These are phyloP conservation scores for Copidosoma floridanum DNA, from an alignment of 1,140 invertebrate genomes.

Conservation along the genomic window DNA sequence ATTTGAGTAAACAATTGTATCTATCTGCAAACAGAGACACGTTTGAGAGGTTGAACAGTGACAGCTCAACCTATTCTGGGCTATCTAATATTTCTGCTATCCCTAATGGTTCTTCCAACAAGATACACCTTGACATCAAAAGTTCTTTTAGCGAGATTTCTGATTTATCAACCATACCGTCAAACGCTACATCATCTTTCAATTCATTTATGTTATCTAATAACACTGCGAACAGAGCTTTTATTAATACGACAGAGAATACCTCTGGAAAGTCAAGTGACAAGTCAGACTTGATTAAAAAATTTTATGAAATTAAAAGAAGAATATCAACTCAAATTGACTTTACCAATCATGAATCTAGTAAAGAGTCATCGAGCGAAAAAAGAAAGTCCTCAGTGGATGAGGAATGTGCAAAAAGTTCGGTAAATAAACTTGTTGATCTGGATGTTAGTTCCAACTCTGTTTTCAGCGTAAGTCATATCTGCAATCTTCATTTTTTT, in stretches of 20 bases:
- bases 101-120: neutral
- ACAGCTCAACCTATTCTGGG: slow-evolving; percentile 24
- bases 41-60: slow-evolving; percentile 12
- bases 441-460: slow-evolving; percentile 36
- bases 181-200: slow-evolving; percentile 26
- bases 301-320: slow-evolving; percentile 33
- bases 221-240: slow-evolving; percentile 36
- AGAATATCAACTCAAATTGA: slow-evolving; percentile 18
- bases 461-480: slow-evolving; percentile 41
- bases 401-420: slow-evolving; percentile 1
- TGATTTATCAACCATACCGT: slow-evolving; percentile 34
- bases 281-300: slow-evolving; percentile 32
- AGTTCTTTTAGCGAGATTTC: slow-evolving; percentile 22
- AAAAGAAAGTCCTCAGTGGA: neutral
- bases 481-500: too few relatives aligned
- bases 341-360: neutral
- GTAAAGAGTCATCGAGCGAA: slow-evolving; percentile 2
- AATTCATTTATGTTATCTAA: slow-evolving; percentile 30
- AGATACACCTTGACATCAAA: slow-evolving; percentile 13
- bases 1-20: slow-evolving; percentile 28
- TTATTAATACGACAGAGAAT: slow-evolving; percentile 27
- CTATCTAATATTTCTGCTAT: slow-evolving; percentile 28
- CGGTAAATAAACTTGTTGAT: slow-evolving; percentile 37
- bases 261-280: slow-evolving; percentile 6
- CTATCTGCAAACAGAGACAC: slow-evolving; percentile 31